Conservation (phyloP, 2,113 vertebrate species). For the Morone saxatilis region DNA sequence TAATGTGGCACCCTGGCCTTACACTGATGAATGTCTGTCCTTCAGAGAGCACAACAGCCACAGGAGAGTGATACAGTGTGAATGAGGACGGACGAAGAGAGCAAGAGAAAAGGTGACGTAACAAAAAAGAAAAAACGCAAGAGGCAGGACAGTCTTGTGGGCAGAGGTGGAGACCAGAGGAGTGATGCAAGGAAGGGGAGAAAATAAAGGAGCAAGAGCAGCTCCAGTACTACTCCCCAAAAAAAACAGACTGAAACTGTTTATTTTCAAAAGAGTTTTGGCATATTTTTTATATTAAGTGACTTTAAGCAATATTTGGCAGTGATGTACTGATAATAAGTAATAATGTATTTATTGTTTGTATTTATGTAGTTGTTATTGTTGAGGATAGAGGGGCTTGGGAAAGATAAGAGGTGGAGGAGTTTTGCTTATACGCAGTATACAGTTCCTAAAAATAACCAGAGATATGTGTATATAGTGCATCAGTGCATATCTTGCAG, state of each 20-base stretch:
- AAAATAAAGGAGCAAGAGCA: conserved; percentile 3
- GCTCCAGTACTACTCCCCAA: too few relatives aligned
- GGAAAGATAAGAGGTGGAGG: neutral
- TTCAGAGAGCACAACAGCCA: conserved; percentile 64
- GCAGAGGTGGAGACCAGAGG: conserved; percentile 15
- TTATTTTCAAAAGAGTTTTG: neutral
- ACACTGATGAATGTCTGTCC: conserved; percentile 70
- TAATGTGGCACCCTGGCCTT: conserved; percentile 56
- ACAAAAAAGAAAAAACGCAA: conserved; percentile 26
- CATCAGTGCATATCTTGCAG: too few relatives aligned
- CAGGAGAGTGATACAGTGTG: conserved; percentile 45
- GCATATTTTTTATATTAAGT: neutral
- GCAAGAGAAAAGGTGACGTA: neutral
- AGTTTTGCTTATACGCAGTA: too few relatives aligned
- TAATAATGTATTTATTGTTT: neutral
- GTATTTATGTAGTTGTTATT: neutral
- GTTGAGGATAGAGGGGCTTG: neutral
- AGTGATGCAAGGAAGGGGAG: conserved; percentile 9
- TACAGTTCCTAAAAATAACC: too few relatives aligned
- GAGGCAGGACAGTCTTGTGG: neutral
- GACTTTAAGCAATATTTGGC: neutral
- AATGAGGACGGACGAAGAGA: conserved; percentile 42
- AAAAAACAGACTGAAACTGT: neutral
- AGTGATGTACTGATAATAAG: too few relatives aligned
- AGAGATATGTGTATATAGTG: too few relatives aligned